Conservation (phyloP, 2,797 vertebrate species). For the Melanitta fusca region DNA sequence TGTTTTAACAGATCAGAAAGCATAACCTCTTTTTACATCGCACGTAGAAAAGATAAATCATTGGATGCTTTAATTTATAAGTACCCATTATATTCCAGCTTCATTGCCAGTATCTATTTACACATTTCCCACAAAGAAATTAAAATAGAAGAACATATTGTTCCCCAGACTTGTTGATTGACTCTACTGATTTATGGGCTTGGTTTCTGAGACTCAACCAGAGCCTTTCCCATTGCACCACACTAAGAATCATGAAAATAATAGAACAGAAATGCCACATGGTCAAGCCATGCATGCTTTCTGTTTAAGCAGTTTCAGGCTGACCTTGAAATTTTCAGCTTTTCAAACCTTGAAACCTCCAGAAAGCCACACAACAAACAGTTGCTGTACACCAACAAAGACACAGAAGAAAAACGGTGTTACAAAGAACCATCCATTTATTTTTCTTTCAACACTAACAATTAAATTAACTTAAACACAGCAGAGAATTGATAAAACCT, state of each 20-base stretch:
- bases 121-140: constrained; percentile 69
- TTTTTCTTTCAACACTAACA: constrained; percentile 17
- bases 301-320: constrained; percentile 29
- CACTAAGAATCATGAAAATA: constrained; percentile 65
- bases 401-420: not conserved
- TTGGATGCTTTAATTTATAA: constrained; percentile 57
- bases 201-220: constrained; percentile 65
- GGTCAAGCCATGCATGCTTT: constrained; percentile 19
- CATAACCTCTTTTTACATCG: constrained; percentile 1
- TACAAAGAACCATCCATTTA: not conserved
- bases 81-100: constrained; percentile 63
- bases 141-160: constrained; percentile 75
- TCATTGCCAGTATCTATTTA: constrained; percentile 66
- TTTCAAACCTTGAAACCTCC: constrained; percentile 37
- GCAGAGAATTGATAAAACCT: not conserved
- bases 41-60: constrained; percentile 59
- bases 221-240: constrained; percentile 56
- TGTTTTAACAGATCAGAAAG: constrained; percentile 29
- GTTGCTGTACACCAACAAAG: constrained; percentile 5
- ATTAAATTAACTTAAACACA: not conserved
- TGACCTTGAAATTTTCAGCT: constrained; percentile 51
- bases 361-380: constrained; percentile 38
- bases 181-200: constrained; percentile 70
- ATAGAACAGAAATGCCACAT: constrained; percentile 60
- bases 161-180: constrained; percentile 68